Evolutionary conservation across 2,797 vertebrate species (phyloP), one percentile per base, ranked within the genome.

Genomic region (Merluccius polli): DNA sequence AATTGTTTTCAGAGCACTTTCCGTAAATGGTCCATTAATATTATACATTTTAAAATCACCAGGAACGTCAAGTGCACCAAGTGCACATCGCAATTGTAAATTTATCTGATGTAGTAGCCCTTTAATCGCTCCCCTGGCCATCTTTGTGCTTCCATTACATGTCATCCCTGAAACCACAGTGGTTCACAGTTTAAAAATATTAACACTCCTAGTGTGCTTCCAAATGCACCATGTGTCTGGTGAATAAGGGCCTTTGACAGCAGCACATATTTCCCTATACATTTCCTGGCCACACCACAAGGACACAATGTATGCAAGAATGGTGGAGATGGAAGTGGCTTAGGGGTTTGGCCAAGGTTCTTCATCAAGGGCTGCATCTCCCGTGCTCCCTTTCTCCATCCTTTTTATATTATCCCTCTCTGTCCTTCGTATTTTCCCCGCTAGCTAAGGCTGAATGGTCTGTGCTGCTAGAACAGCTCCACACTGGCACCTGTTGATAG

Each of bases 401-500:
- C 63, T 79, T 89, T 85, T 81, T 77, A 85, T 24, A 1, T 24
- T 38, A 44, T 16, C 59, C 4, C 67, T 48, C 29, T 16, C 68
- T 35, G 21, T 27, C 36, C 27, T 16, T 31, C 3, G 18, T 27
- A 13, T 12, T 33, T n/a, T n/a, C 33, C 30, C 8, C 2, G 21
- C 31, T 33, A 79, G 59, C 52, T 10, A n/a, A 59, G 18, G 52
- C 16, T 3, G 52, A 59, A 59, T 24, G 52, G 52, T 24, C 59
- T 3, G 59, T 27, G 24, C 59, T 65, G 59, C 10, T 3, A 83
- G 52, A 69, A 41, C 80, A 84, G 91, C 87, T 84, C 88, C 88
- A 92, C 85, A 92, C 87, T 91, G 90, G 87, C 91, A 92, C 90
- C 92, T 92, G 87, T 90, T 93, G 92, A 92, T 91, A 80, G 77